Evolutionary conservation across 2,888 invertebrate species (phyloP).

Genomic region (Lepetodrilus schrolli): DNA sequence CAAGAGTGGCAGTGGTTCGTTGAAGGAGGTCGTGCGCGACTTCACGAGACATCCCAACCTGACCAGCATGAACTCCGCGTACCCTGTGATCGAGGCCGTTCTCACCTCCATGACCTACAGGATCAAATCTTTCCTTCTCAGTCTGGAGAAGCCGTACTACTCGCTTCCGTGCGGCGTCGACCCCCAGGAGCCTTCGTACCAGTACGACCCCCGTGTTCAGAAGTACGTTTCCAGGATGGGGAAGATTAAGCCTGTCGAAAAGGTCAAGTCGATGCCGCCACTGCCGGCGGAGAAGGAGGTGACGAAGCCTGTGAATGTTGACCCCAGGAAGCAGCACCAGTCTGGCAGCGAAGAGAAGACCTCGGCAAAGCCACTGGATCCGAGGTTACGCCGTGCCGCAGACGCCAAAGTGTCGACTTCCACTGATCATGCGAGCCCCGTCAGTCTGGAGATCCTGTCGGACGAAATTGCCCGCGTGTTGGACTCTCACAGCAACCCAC

Average conservation of each 20-base stretch:
- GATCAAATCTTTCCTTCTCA: not conserved
- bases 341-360: conserved; percentile 32
- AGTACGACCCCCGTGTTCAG: conserved; percentile 64
- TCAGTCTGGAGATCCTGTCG: not conserved
- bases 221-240: conserved; percentile 39
- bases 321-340: not conserved
- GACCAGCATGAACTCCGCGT: not conserved
- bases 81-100: conserved; percentile 41
- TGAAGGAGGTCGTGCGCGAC: not conserved
- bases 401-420: not conserved
- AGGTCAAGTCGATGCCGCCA: not conserved
- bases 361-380: conserved; percentile 41
- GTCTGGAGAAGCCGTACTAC: conserved; percentile 38
- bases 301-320: not conserved
- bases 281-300: conserved; percentile 34
- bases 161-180: conserved; percentile 54
- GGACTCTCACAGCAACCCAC: not conserved
- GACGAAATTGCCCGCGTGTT: not conserved
- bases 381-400: conserved; percentile 19
- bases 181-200: conserved; percentile 51
- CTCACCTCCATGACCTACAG: conserved; percentile 1
- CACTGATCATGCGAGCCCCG: not conserved
- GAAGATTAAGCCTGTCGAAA: conserved; percentile 13
- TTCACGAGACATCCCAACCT: not conserved
- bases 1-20: not conserved